A percentile compares a stretch with the other conserved stretches of the same genome.
Conservation (phyloP, 2,113 vertebrate species). For the Tupaia tana region DNA sequence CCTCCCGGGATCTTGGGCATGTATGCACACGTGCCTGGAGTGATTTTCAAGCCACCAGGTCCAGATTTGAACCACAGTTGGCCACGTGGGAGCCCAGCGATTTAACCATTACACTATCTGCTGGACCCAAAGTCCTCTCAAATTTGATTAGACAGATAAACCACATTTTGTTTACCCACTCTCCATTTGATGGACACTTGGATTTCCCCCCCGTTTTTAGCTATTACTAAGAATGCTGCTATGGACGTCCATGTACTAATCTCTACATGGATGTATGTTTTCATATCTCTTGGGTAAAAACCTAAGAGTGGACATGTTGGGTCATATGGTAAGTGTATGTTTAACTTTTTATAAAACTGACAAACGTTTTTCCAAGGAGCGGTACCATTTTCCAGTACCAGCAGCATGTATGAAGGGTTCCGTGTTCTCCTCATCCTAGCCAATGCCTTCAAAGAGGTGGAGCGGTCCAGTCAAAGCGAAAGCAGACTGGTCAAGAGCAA, state of each 20-base stretch:
- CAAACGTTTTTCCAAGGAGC: neutral
- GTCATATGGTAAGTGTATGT: neutral
- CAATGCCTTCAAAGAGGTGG: neutral
- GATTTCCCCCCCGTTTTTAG: neutral
- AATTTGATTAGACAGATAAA: neutral
- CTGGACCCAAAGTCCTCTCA: no score
- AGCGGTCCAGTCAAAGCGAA: no score
- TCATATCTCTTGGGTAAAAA: neutral
- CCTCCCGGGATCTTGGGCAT: no score
- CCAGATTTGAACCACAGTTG: no score
- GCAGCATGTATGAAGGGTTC: neutral
- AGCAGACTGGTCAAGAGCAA: no score
- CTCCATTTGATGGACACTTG: neutral
- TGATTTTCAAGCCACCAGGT: no score
- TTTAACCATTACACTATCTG: no score
- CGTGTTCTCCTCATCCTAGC: neutral
- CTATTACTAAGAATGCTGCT: neutral
- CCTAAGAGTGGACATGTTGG: neutral
- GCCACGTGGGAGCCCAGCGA: no score
- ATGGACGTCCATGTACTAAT: neutral
- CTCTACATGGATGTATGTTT: neutral
- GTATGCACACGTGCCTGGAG: no score
- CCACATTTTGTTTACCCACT: neutral
- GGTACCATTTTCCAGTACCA: neutral
- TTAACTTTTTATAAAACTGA: neutral